Percentiles rank a stretch among this genome's conserved stretches.
phyloP scores from a whole-genome alignment of 1,140 invertebrate species.

The Olivierus martensii region DNA sequence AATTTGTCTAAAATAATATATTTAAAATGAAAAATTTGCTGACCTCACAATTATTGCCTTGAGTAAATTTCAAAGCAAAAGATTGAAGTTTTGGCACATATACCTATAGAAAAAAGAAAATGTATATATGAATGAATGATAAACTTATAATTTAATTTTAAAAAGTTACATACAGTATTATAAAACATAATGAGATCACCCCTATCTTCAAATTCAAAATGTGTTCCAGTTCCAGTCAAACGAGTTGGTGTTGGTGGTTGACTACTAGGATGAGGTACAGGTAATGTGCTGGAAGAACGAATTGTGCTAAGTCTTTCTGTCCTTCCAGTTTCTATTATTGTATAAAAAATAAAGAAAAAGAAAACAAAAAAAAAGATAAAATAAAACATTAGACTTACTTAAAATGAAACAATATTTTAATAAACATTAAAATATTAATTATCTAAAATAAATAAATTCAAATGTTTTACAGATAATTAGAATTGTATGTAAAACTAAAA shows the following conservation, averaged over 20 bases:
- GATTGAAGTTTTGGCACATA: slow-evolving; percentile 67
- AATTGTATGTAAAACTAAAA: too few relatives aligned
- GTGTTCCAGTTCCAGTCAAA: slow-evolving; percentile 43
- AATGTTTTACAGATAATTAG: too few relatives aligned
- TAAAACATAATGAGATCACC: slow-evolving; percentile 91
- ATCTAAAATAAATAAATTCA: too few relatives aligned
- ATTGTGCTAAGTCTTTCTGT: slow-evolving; percentile 26
- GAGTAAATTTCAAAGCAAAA: slow-evolving; percentile 59
- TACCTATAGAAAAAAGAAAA: slow-evolving; percentile 33
- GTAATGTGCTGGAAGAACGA: slow-evolving; percentile 35
- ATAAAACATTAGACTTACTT: too few relatives aligned
- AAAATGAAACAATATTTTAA: too few relatives aligned
- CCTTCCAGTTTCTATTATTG: slow-evolving; percentile 18
- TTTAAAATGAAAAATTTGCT: not conserved
- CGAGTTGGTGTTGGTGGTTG: slow-evolving; percentile 42
- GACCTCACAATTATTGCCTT: slow-evolving; percentile 24
- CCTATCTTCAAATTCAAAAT: slow-evolving; percentile 40
- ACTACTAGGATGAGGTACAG: slow-evolving; percentile 32
- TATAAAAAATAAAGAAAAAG: not conserved
- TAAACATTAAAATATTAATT: too few relatives aligned
- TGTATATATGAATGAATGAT: not conserved
- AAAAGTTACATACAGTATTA: slow-evolving; percentile 42
- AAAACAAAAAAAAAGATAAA: not conserved
- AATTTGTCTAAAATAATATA: too few relatives aligned
- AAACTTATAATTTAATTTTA: not conserved